Evolutionary conservation across 2,888 invertebrate species (phyloP).

Genomic region (Hemithea aestivaria): DNA sequence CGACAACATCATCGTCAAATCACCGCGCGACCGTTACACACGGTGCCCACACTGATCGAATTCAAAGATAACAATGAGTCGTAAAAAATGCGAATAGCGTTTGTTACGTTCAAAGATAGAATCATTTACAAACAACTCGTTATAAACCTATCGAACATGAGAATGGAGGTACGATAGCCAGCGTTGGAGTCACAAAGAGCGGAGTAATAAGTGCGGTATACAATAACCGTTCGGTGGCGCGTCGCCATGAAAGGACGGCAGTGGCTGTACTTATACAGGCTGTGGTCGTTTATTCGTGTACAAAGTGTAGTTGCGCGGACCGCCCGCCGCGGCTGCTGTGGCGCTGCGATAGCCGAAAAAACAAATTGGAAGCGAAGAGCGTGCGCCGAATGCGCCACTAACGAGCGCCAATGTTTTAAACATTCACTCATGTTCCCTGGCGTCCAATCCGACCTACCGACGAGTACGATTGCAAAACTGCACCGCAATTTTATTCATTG

Average conservation of each 20-base stretch:
- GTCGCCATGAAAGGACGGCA: slow-evolving; percentile 55
- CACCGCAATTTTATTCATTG: too few species aligned
- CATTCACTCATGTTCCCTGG: slow-evolving; percentile 32
- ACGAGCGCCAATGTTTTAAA: slow-evolving; percentile 50
- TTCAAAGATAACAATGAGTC: slow-evolving; percentile 29
- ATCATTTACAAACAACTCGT: slow-evolving; percentile 40
- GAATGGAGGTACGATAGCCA: slow-evolving; percentile 38
- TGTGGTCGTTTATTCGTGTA: slow-evolving; percentile 28
- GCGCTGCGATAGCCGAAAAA: slow-evolving; percentile 55
- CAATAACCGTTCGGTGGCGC: slow-evolving; percentile 41
- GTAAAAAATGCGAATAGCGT: slow-evolving; percentile 29
- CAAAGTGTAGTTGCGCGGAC: slow-evolving; percentile 57
- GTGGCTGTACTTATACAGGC: slow-evolving; percentile 15
- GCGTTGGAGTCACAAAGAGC: slow-evolving; percentile 46
- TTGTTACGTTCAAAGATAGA: slow-evolving; percentile 29
- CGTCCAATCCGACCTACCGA: too few species aligned
- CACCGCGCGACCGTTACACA: slow-evolving; percentile 40
- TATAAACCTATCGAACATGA: slow-evolving; percentile 35
- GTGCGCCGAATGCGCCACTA: slow-evolving; percentile 34
- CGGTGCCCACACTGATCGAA: slow-evolving; percentile 27
- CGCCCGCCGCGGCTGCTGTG: slow-evolving; percentile 55
- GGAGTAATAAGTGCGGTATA: slow-evolving; percentile 51
- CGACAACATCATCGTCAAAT: slow-evolving; percentile 44
- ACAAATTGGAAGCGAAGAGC: slow-evolving; percentile 51
- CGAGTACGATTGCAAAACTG: too few species aligned